Conservation (phyloP, 2,888 invertebrate genomes). For the Cryptosula pallasiana region DNA sequence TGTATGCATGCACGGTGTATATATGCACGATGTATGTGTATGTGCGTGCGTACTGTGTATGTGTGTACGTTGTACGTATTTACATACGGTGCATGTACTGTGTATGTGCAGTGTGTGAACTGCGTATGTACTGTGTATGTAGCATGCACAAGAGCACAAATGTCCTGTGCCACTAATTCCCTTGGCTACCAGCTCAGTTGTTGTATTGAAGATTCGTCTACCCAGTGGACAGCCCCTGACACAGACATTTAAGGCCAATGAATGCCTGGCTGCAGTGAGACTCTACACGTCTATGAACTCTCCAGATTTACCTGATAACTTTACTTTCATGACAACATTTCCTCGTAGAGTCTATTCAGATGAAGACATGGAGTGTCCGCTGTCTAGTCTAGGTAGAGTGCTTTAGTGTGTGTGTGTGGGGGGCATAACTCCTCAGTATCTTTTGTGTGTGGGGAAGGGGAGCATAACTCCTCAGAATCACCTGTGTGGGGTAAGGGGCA, state of each 20-base stretch:
- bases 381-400: conserved; percentile 70
- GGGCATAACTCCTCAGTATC: not conserved
- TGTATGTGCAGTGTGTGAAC: too few relatives aligned
- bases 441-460: too few relatives aligned
- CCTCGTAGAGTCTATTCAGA: conserved; percentile 78
- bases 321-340: conserved; percentile 84
- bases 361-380: conserved; percentile 82
- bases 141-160: too few relatives aligned
- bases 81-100: too few relatives aligned
- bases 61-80: too few relatives aligned
- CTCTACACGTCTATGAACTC: conserved; percentile 80
- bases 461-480: too few relatives aligned
- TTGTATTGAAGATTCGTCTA: conserved; percentile 72
- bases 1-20: too few relatives aligned
- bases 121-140: too few relatives aligned
- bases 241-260: conserved; percentile 76
- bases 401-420: not conserved
- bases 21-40: too few relatives aligned
- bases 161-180: too few relatives aligned
- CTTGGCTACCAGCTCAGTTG: too few relatives aligned
- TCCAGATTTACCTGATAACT: conserved; percentile 61
- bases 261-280: conserved; percentile 83
- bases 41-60: too few relatives aligned
- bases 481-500: not conserved
- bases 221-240: conserved; percentile 69